Base-by-base conservation (phyloP, 2,797 vertebrate species). In the Lagodon rhomboides region DNA sequence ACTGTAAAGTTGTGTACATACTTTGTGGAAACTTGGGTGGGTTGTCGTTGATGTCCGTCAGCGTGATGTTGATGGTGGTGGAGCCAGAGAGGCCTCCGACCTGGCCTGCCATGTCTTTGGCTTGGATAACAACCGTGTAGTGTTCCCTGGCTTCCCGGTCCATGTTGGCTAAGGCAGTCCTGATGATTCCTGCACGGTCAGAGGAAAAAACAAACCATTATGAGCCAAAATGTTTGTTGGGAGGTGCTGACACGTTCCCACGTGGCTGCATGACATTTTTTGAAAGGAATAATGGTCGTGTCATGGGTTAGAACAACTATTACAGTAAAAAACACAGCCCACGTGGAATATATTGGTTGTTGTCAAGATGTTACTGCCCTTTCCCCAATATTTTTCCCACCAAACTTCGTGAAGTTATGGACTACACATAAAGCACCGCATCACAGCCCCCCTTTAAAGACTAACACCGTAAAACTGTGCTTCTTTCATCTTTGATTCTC, bases 61-160 rank as follows among this genome's bases (percentile, higher is more conserved):
- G 96, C 0, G 98, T 99, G 92, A 99, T 97, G 93, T 99, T 99
- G 91, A 99, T 95, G 10, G 97, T 98, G 73, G 98, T 99, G 51
- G 98, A 98, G 65, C 98, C 98, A 0, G 98, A 99, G 61, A 99
- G 96, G 46, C 98, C 98, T 81, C 98, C 98, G 5, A 99, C 97
- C 93, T 98, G 97, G 59, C 98, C 98, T 41, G 98, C 98, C 98
- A 99, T 99, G 93, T 99, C 98, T 96, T 99, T 99, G 96, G 98
- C 98, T 95, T 99, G 98, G 94, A 99, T 98, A 80, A 99, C 97
- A 66, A 99, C 98, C 0, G 96, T 97, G 90, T 99, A 99, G 91
- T 99, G 97, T 73, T 99, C 98, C 92, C 97, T 96, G 89, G 97
- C 98, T 96, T 99, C 98, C 75, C 98, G 96, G 89, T 99, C 98